A percentile compares a stretch with the other conserved stretches of the same genome.
Conservation (phyloP, 2,888 invertebrate species). For the Yponomeuta sedellus region DNA sequence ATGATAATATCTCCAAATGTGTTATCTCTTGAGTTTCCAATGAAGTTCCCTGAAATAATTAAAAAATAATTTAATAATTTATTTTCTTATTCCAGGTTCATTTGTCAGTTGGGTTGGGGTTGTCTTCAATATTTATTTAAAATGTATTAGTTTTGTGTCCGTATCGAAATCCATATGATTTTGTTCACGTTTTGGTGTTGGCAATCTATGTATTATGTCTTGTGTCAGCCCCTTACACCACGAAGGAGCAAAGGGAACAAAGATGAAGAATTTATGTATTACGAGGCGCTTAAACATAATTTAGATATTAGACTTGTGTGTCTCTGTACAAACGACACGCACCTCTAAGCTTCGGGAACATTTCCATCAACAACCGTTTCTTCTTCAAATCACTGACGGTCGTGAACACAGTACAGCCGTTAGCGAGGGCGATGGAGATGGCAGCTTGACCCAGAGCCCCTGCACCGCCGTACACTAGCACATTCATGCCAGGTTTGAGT, state of each 20-base stretch:
- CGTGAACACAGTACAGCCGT: conserved; percentile 13
- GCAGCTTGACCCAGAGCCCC: conserved; percentile 16
- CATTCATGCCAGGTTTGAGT: background rate
- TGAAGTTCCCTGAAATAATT: conserved; percentile 9
- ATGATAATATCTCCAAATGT: conserved; percentile 15
- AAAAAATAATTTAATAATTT: background rate
- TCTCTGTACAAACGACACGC: background rate
- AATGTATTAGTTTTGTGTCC: background rate
- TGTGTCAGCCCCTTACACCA: too few relatives aligned
- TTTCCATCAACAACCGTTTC: conserved; percentile 12
- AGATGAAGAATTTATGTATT: too few relatives aligned
- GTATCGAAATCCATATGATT: background rate
- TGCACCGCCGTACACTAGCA: conserved; percentile 14
- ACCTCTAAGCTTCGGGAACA: conserved; percentile 15
- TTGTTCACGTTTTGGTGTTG: background rate
- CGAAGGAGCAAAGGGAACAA: too few relatives aligned
- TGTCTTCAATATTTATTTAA: background rate
- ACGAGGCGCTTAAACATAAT: too few relatives aligned
- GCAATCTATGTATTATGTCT: too few relatives aligned
- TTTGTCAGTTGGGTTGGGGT: too few relatives aligned
- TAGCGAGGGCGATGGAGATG: conserved; percentile 13
- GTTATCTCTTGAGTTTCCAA: conserved; percentile 15
- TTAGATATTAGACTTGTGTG: background rate
- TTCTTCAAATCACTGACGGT: conserved; percentile 15
- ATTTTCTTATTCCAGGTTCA: too few relatives aligned